Conservation (phyloP, 1,140 invertebrate species). For the Dufourea novaeangliae region DNA sequence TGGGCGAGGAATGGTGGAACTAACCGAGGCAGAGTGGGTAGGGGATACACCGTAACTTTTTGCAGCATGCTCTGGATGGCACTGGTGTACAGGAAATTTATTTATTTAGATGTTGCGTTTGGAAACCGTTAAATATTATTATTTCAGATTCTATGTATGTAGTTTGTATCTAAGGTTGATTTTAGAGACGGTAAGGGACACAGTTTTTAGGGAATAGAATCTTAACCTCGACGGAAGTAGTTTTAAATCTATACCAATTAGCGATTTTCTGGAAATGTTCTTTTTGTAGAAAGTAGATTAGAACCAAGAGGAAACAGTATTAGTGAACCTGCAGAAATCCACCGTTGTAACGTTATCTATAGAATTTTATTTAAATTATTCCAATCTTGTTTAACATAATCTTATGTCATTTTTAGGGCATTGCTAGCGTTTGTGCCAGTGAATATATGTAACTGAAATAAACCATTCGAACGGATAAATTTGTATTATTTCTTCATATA, state of each 20-base stretch:
- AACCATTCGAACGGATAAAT: slow-evolving; percentile 57
- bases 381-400: not conserved
- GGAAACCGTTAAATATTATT: not conserved
- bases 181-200: not conserved
- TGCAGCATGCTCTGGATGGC: not conserved
- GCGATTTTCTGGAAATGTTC: not conserved
- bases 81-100: not conserved
- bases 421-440: slow-evolving; percentile 61
- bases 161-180: not conserved
- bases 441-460: slow-evolving; percentile 71
- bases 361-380: not conserved
- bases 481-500: slow-evolving; percentile 13
- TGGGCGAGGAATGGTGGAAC: no score
- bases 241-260: slow-evolving; percentile 8
- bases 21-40: not conserved
- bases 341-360: not conserved
- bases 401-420: slow-evolving; percentile 63
- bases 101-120: not conserved
- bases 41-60: not conserved
- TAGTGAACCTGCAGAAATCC: slow-evolving; percentile 2
- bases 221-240: slow-evolving; percentile 35
- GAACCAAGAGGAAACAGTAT: slow-evolving; percentile 19
- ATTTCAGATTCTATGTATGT: not conserved
- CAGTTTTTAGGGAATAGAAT: not conserved
- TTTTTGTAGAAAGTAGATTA: not conserved